Percentiles rank a stretch among this genome's conserved stretches.
These are phyloP conservation scores for Sebastes nivosus DNA, from an alignment of 2,797 vertebrate species.

Conservation along the genomic window DNA sequence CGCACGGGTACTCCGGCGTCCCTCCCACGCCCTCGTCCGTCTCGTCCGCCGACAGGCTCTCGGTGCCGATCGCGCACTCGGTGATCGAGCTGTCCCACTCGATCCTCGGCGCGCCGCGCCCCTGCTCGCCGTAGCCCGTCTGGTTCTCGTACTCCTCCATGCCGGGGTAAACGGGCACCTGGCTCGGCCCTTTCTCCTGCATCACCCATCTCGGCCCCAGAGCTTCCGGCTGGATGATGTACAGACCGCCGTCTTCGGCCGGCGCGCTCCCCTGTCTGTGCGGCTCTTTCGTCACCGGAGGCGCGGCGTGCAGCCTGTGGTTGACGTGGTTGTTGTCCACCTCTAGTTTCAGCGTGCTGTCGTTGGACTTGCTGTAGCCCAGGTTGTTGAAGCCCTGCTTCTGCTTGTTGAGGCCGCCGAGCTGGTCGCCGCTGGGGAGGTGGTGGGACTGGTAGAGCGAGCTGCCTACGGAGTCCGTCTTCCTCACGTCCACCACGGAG, in stretches of 20 bases:
- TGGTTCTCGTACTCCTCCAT: constrained; percentile 33
- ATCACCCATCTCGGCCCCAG: constrained; percentile 40
- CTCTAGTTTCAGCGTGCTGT: constrained; percentile 77
- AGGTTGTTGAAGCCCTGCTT: constrained; percentile 83
- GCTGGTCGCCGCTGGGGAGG: background rate
- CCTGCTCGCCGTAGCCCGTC: constrained; percentile 26
- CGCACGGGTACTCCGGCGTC: constrained; percentile 74
- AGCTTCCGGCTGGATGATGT: constrained; percentile 79
- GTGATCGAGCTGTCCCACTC: constrained; percentile 52
- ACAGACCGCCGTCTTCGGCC: constrained; percentile 41
- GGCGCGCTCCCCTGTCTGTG: constrained; percentile 22
- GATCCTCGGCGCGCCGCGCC: background rate
- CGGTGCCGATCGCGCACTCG: background rate
- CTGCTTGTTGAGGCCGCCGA: constrained; percentile 53
- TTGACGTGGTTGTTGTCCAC: constrained; percentile 86
- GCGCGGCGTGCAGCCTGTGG: constrained; percentile 67
- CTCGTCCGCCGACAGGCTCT: constrained; percentile 63
- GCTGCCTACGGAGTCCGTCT: constrained; percentile 67
- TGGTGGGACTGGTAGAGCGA: constrained; percentile 77
- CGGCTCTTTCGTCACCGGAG: constrained; percentile 3
- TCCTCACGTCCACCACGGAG: constrained; percentile 72
- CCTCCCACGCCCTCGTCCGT: constrained; percentile 73
- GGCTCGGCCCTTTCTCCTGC: constrained; percentile 47
- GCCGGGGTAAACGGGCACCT: constrained; percentile 74
- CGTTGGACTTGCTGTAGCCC: constrained; percentile 77